Base-by-base conservation (phyloP, 2,888 invertebrate genomes). In the Nemotelus pantherinus region DNA sequence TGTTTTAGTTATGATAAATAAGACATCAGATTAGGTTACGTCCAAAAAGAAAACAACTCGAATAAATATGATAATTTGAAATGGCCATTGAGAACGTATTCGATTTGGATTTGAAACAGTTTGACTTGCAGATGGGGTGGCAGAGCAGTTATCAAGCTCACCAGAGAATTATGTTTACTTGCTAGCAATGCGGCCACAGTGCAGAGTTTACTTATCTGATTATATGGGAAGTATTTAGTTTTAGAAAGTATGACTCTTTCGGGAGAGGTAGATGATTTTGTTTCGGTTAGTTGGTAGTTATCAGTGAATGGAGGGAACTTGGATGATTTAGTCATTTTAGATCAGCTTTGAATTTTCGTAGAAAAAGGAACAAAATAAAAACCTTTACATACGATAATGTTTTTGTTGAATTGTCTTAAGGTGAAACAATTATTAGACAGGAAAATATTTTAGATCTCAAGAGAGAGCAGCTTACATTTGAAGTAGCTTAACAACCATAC, bases 1-100 rank as follows among this genome's bases (percentile, higher is more conserved):
- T 77, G 77, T 78, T 79, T 76, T 75, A 74, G 78, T 79, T 79
- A 79, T 79, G 79, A 79, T 79, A 79, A 79, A 79, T 78, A 79
- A 79, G 79, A 78, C 77, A 79, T 79, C 79, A 77, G 79, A 79
- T 79, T 78, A 74, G 79, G 76, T 78, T 77, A 77, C 75, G 77
- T 77, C 70, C 77, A 78, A 77, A 79, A 79, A 79, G 77, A 79
- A 79, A 71, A 64, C 71, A 76, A 78, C 50, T 77, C 79, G 75
- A 77, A 79, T 79, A 79, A 78, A 79, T 79, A 79, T 79, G 79
- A 79, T 79, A 79, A 79, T 79, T 79, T 70, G 63, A 71, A 75
- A 77, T 77, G 79, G 74, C 79, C 79, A 78, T 75, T 57, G 67
- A 70, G 70, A 53, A 77, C 50, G 58, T 76, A 68, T 58, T 76